Evolutionary conservation across 2,113 vertebrate species (phyloP).

Genomic region (Ariopsis seemanni): DNA sequence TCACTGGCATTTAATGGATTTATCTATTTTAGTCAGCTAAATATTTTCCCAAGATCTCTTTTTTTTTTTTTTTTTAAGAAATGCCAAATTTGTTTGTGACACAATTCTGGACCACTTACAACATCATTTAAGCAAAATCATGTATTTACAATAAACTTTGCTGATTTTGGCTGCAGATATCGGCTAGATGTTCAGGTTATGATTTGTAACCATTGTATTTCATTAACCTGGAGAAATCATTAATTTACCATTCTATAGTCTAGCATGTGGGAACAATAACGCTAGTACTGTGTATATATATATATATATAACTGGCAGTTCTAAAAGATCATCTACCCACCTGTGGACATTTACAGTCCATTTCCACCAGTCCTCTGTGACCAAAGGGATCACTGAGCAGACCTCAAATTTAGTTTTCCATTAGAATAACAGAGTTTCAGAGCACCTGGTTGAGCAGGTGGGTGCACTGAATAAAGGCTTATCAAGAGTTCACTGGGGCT

Average conservation of each 20-base stretch:
- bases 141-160: not conserved
- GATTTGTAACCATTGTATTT: constrained; percentile 33
- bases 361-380: constrained; percentile 34
- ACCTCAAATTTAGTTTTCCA: constrained; percentile 17
- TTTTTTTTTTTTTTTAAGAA: not conserved
- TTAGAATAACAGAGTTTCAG: constrained; percentile 31
- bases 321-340: constrained; percentile 24
- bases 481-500: constrained; percentile 16
- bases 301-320: constrained; percentile 37
- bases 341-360: constrained; percentile 37
- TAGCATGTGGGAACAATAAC: constrained; percentile 10
- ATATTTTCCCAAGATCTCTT: not conserved
- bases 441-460: constrained; percentile 45
- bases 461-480: constrained; percentile 16
- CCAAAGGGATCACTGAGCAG: constrained; percentile 40
- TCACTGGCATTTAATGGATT: not conserved
- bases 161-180: not conserved
- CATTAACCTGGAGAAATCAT: constrained; percentile 26
- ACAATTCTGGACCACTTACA: not conserved
- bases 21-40: not conserved
- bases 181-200: not conserved
- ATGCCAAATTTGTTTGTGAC: constrained; percentile 20
- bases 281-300: not conserved
- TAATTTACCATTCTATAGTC: constrained; percentile 8
- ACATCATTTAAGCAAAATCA: not conserved